These are phyloP conservation scores for Tapera naevia DNA, from an alignment of 2,797 vertebrate species.

Conservation along the genomic window DNA sequence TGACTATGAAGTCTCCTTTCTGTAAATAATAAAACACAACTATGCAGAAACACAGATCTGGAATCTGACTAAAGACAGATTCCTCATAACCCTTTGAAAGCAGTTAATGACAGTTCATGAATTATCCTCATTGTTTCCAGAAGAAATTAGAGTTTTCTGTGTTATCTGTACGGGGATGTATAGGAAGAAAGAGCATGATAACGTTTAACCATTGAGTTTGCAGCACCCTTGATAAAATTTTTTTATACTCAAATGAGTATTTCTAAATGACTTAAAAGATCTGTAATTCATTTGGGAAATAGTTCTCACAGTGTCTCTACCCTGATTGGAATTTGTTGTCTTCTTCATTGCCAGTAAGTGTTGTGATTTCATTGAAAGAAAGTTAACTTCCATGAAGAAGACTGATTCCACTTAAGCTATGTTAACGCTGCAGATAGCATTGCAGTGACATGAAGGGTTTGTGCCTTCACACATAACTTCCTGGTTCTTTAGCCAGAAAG, in stretches of 20 bases:
- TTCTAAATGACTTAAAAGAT: not conserved
- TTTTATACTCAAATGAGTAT: not conserved
- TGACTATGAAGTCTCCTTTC: not conserved
- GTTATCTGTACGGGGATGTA: not conserved
- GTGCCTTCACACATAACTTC: not conserved
- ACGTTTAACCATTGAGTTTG: not conserved
- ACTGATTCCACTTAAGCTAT: not conserved
- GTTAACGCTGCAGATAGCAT: not conserved
- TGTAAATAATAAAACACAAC: not conserved
- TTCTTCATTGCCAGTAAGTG: not conserved
- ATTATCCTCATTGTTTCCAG: not conserved
- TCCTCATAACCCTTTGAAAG: not conserved
- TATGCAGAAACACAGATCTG: not conserved
- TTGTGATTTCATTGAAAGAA: slow-evolving; percentile 4
- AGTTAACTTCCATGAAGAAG: not conserved
- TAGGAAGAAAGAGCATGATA: not conserved
- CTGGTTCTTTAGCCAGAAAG: not conserved
- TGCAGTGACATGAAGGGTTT: not conserved
- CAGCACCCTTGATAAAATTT: not conserved
- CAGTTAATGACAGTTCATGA: not conserved
- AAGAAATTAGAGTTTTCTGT: not conserved
- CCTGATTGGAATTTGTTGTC: not conserved
- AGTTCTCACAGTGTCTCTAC: slow-evolving; percentile 5
- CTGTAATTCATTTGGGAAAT: not conserved
- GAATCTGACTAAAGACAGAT: not conserved